These are phyloP conservation scores for Sebastes trivittatus DNA, from an alignment of 2,797 vertebrate species.

Conservation along the genomic window DNA sequence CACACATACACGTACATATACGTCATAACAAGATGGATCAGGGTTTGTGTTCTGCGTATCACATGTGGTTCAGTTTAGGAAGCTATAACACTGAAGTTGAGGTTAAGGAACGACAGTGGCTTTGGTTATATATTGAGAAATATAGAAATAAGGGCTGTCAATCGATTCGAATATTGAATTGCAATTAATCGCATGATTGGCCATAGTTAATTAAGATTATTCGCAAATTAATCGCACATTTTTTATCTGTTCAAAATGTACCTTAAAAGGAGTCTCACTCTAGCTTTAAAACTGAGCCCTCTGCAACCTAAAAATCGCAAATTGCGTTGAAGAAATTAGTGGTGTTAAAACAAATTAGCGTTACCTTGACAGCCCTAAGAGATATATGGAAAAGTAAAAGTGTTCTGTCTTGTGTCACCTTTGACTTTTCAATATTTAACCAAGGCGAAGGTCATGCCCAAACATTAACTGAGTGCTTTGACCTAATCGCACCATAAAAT, in stretches of 20 bases:
- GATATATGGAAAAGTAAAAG: background rate
- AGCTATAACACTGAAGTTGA: background rate
- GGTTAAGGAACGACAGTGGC: background rate
- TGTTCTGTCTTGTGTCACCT: background rate
- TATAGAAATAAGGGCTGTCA: no score
- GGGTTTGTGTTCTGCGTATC: background rate
- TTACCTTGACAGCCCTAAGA: no score
- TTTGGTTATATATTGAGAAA: background rate
- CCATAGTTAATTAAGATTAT: no score
- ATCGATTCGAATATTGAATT: no score
- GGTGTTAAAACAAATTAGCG: no score
- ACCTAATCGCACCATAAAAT: background rate
- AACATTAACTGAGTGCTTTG: background rate
- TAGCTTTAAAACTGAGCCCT: no score
- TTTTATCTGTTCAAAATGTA: no score
- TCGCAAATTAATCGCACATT: no score
- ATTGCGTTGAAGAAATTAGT: no score
- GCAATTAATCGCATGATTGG: no score
- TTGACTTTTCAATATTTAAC: background rate
- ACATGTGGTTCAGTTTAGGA: background rate
- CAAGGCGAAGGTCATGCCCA: background rate
- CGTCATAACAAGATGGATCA: background rate
- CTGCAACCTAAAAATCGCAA: no score
- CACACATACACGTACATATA: constrained; percentile 1
- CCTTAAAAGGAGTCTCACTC: no score